Evolutionary conservation across 2,797 vertebrate species (phyloP).

Genomic region (Darevskia nairensis): DNA sequence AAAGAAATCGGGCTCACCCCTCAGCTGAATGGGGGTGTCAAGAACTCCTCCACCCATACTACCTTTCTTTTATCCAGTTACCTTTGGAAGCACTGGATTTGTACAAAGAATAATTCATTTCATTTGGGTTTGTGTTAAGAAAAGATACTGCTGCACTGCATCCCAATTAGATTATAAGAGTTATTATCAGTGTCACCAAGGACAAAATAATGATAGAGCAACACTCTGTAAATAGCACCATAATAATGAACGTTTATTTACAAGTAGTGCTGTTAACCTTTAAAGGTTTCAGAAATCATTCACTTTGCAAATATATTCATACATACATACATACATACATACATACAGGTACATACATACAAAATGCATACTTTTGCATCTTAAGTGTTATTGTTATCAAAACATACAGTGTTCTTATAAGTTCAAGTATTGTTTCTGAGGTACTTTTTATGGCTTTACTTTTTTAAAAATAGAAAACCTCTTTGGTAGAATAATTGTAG

Average conservation of each 20-base stretch:
- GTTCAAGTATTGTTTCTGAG: neutral
- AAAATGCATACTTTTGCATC: neutral
- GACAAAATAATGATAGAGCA: neutral
- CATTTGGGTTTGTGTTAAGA: neutral
- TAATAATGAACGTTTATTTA: neutral
- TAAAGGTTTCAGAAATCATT: neutral
- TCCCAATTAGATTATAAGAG: neutral
- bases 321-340: neutral
- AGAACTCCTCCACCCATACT: neutral
- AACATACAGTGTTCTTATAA: slow-evolving; percentile 3
- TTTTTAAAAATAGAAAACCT: neutral
- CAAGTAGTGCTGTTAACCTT: neutral
- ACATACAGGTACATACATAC: slow-evolving; percentile 1
- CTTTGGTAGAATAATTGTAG: neutral
- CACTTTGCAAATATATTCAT: neutral
- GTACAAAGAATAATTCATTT: neutral
- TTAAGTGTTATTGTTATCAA: neutral
- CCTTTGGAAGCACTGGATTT: neutral
- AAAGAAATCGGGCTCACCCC: neutral
- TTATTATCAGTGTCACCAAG: fast-evolving
- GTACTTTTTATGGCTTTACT: neutral
- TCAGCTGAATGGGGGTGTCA: no score
- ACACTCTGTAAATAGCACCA: neutral
- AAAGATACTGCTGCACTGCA: neutral
- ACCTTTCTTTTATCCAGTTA: neutral